Evolutionary conservation across 2,113 vertebrate genomes (phyloP).

Genomic region (Fulmarus glacialis): DNA sequence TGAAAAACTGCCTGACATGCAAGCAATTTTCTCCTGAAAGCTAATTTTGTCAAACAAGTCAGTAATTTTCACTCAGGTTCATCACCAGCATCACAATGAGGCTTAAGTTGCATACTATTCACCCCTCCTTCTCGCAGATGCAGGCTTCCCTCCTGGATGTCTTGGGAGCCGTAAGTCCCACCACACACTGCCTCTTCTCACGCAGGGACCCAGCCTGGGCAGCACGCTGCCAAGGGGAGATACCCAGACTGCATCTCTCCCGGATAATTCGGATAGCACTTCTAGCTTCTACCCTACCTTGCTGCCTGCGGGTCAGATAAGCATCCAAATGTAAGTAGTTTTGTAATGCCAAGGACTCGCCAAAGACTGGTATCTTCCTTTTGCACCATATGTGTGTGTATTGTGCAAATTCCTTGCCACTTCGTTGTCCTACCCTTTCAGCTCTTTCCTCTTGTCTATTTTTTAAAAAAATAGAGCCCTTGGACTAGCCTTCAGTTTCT

Average conservation of each 20-base stretch:
- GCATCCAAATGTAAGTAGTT: neutral
- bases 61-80: neutral
- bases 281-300: neutral
- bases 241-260: neutral
- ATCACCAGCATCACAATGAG: neutral
- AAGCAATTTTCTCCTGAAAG: neutral
- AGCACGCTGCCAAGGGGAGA: fast-evolving
- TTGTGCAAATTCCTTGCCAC: neutral
- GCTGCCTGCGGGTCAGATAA: neutral
- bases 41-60: neutral
- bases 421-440: neutral
- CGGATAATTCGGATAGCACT: neutral
- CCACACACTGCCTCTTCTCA: neutral
- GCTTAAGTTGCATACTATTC: neutral
- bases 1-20: neutral
- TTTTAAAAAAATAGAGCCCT: neutral
- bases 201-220: neutral
- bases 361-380: neutral
- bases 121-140: fast-evolving
- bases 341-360: neutral
- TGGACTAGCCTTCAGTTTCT: neutral
- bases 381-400: neutral
- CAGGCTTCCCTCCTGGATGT: neutral
- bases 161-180: neutral
- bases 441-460: neutral